Base-by-base conservation (phyloP, 2,888 invertebrate genomes). In the Philaethria dido region DNA sequence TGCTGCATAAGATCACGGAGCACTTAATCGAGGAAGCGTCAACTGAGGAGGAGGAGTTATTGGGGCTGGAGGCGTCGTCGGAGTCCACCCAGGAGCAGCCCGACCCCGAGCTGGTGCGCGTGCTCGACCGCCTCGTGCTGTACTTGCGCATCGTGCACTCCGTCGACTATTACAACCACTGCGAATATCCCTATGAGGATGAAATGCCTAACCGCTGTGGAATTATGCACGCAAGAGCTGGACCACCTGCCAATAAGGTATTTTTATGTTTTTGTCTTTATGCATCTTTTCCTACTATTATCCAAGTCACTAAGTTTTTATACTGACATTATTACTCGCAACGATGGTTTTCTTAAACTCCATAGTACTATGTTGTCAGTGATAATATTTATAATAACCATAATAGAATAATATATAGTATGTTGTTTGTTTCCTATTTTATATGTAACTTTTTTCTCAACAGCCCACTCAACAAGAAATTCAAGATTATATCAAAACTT, bases 161-260 rank as follows among this genome's bases (percentile, higher is more conserved):
- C 0, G 97, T 99, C 62, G 99, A 99, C 87, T 99, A 98, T 86
- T 99, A 99, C 91, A 99, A 99, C 89, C 98, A 98, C 81, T 98
- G 98, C 81, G 99, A 99, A 83, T 99, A 99, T 89, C 98, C 99
- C 0, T 98, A 99, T 79, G 99, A 99, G 87, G 99, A 99, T 85
- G 99, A 99, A 87, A 99, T 99, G 99, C 99, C 99, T 0, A 99
- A 99, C 87, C 94, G 99, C 44, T 99, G 99, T 87, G 99, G 99
- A 11, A 98, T 99, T 75, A 97, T 99, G 94, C 99, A 99, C 82
- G 98, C 98, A 0, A 94, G 99, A 57, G 99, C 99, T 2, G 95
- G 96, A 11, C 94, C 97, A 0, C 98, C 99, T 0, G 94, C 95
- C 9, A 95, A 96, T 64, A 98, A 98, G 90, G 95, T 96, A 73